Evolutionary conservation across 2,888 invertebrate genomes (phyloP).

Genomic region (Drosophila formosana): DNA sequence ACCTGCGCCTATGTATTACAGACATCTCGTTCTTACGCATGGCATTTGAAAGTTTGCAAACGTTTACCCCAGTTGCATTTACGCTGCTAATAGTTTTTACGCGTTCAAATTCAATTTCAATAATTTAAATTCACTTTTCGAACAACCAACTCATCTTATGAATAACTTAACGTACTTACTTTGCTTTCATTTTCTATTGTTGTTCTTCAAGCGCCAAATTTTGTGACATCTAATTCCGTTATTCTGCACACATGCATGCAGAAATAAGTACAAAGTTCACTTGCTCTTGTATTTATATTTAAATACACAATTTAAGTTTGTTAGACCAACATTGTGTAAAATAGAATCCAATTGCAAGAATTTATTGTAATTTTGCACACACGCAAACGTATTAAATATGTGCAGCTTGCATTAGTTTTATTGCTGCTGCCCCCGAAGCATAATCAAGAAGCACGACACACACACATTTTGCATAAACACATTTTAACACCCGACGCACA

Average conservation of each 20-base stretch:
- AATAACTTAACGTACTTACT: not conserved
- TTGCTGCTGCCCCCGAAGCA: not conserved
- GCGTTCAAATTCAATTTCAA: not conserved
- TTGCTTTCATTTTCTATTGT: not conserved
- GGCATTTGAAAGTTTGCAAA: not conserved
- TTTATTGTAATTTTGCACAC: constrained; percentile 2
- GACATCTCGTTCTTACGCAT: not conserved
- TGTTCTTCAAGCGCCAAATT: not conserved
- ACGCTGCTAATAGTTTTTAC: not conserved
- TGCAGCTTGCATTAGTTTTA: constrained; percentile 1
- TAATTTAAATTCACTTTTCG: not conserved
- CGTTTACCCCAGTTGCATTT: not conserved
- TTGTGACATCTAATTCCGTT: constrained; percentile 1
- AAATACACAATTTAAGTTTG: not conserved
- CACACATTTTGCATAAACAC: constrained; percentile 24
- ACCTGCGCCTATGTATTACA: not conserved
- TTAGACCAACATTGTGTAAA: not conserved
- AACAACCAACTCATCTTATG: not conserved
- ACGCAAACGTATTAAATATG: constrained; percentile 2
- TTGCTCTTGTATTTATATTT: not conserved
- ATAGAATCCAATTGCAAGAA: constrained; percentile 7
- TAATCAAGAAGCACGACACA: constrained; percentile 1
- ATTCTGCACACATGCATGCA: not conserved
- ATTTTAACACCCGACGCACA: constrained; percentile 16
- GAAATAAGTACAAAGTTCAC: not conserved